Base-by-base conservation (phyloP, 2,888 invertebrate species). In the Congeria kusceri region DNA sequence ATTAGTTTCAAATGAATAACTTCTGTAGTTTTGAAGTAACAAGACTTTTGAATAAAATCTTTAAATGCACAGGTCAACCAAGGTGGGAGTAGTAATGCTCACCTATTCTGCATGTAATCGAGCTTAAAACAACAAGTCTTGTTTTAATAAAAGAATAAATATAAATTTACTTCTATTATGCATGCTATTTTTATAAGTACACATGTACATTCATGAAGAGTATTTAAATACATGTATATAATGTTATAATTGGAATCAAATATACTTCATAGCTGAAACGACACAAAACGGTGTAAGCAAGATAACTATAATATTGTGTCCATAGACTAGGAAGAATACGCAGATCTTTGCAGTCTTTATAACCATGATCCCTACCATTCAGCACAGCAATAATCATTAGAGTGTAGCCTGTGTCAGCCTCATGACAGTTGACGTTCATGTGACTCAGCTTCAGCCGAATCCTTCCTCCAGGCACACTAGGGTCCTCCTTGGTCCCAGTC, bases 321-420 rank as follows among this genome's bases (percentile, higher is more conserved):
- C 4, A 32, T 32, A 7, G 4, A 32, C n/a, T n/a, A n/a, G n/a
- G n/a, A 53, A 53, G 53, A 53, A 53, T 7, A 53, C 53, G 5
- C 23, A 23, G 53, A 20, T 7, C 5, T 7, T 7, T 20, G 4
- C n/a, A 53, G 3, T 44, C 11, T 7, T 15, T 44, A 0, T 13
- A 49, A 28, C 47, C 73, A 71, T 39, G 39, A 39, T 39, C 15
- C 15, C 9, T 84, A 90, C 90, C 88, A 79, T 87, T 81, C 0
- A 89, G 80, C 5, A 89, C 86, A 66, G 89, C 87, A 18, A 90
- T 72, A 3, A 88, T 87, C 9, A 90, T 83, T 15, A 89, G 89
- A 9, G 90, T 90, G 71, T 87, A 88, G 7, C 87, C 88, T 23
- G 89, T 88, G 9, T 72, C 74, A 7, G 79, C 76, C 62, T 90